A percentile compares a stretch with the other conserved stretches of the same genome.
phyloP scores from a whole-genome alignment of 2,113 vertebrate species.

The Galeopterus variegatus region DNA sequence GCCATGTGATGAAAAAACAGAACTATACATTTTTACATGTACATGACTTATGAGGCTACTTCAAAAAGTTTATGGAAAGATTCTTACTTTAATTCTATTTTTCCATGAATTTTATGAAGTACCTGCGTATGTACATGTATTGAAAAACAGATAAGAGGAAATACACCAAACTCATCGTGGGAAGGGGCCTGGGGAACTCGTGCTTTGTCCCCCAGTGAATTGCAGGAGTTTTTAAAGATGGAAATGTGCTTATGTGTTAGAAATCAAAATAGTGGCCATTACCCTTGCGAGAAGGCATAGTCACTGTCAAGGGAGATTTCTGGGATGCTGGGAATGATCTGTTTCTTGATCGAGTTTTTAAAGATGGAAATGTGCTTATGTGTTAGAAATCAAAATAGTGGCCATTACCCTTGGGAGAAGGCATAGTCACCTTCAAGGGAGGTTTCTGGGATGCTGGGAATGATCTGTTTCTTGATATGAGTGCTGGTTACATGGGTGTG shows the following conservation, averaged over 20 bases:
- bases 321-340: background rate
- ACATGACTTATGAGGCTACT: background rate
- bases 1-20: background rate
- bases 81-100: too few relatives aligned
- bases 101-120: too few relatives aligned
- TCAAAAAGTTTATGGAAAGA: too few relatives aligned
- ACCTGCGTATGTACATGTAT: accelerated
- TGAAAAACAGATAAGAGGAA: background rate
- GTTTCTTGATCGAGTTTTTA: background rate
- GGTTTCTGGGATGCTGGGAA: background rate
- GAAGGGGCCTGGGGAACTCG: background rate
- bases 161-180: background rate
- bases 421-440: background rate
- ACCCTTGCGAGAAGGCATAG: background rate
- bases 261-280: background rate
- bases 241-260: background rate
- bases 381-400: background rate
- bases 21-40: background rate
- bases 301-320: background rate
- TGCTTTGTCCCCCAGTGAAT: background rate
- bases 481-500: background rate
- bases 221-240: background rate
- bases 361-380: background rate
- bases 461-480: background rate
- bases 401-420: background rate